These are phyloP conservation scores for Eugnorisma glareosa DNA, from an alignment of 2,888 invertebrate genomes.

Conservation along the genomic window DNA sequence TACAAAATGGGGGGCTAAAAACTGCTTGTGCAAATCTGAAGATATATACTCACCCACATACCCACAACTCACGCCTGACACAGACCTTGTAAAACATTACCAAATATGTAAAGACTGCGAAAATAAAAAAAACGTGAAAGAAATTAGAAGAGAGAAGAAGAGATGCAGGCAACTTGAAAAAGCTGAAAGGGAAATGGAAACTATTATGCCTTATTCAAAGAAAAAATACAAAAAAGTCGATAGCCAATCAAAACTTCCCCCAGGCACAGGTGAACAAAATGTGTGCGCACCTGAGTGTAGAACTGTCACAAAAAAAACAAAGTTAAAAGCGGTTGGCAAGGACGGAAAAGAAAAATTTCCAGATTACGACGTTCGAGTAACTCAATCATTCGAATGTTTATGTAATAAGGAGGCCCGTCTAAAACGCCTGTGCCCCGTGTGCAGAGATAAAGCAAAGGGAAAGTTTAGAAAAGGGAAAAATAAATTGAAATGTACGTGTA, in stretches of 20 bases:
- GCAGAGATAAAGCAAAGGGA: slow-evolving; percentile 5
- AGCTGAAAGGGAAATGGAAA: slow-evolving; percentile 32
- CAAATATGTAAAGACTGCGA: too few species aligned
- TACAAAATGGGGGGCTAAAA: not conserved
- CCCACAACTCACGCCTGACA: too few species aligned
- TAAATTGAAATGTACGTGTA: slow-evolving; percentile 17
- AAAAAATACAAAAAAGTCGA: slow-evolving; percentile 40
- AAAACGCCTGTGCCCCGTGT: slow-evolving; percentile 22
- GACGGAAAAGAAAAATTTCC: not conserved
- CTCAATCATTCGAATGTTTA: not conserved
- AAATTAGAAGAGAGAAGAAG: not conserved
- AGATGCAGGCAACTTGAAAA: not conserved
- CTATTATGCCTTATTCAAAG: slow-evolving; percentile 58
- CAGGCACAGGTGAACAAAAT: not conserved
- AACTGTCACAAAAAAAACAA: not conserved
- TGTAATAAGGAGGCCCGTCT: not conserved
- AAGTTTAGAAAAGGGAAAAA: not conserved
- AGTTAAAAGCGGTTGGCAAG: not conserved
- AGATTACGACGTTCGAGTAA: not conserved
- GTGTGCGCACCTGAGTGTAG: not conserved
- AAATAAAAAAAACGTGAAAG: not conserved
- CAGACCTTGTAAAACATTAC: too few species aligned
- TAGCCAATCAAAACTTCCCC: slow-evolving; percentile 21
- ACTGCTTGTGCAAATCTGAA: too few species aligned
- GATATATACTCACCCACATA: too few species aligned